These are phyloP conservation scores for Diploscapter pachys DNA, from an alignment of 1,140 invertebrate species.

Conservation along the genomic window DNA sequence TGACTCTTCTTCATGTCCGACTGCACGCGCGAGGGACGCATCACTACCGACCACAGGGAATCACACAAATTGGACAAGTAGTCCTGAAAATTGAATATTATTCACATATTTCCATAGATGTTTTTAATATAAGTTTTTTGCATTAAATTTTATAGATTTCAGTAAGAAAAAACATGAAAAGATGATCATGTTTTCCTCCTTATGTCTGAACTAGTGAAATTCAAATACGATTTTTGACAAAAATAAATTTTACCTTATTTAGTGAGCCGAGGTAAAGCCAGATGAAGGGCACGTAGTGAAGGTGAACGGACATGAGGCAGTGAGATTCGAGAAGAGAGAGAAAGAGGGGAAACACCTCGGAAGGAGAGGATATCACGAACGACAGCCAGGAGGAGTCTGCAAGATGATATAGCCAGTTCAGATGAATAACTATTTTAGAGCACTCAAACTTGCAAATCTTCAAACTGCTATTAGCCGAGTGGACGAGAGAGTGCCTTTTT, in stretches of 20 bases:
- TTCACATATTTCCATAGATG: no score
- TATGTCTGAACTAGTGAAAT: slow-evolving; percentile 6
- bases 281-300: slow-evolving; percentile 26
- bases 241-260: neutral
- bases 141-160: neutral
- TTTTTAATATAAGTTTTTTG: no score
- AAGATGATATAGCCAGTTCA: neutral
- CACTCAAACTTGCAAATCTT: neutral
- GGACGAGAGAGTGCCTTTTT: neutral
- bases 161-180: slow-evolving; percentile 1
- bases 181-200: no score
- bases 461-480: neutral
- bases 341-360: slow-evolving; percentile 15
- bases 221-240: neutral
- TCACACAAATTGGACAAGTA: slow-evolving; percentile 12
- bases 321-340: slow-evolving; percentile 8
- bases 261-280: slow-evolving; percentile 25
- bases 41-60: slow-evolving; percentile 28
- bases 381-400: neutral
- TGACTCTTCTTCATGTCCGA: slow-evolving; percentile 34
- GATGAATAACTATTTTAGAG: neutral
- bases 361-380: neutral
- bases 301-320: slow-evolving; percentile 15
- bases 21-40: slow-evolving; percentile 14
- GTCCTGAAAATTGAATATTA: neutral